Conservation (phyloP, 2,888 invertebrate genomes). For the Lathronympha strigana region DNA sequence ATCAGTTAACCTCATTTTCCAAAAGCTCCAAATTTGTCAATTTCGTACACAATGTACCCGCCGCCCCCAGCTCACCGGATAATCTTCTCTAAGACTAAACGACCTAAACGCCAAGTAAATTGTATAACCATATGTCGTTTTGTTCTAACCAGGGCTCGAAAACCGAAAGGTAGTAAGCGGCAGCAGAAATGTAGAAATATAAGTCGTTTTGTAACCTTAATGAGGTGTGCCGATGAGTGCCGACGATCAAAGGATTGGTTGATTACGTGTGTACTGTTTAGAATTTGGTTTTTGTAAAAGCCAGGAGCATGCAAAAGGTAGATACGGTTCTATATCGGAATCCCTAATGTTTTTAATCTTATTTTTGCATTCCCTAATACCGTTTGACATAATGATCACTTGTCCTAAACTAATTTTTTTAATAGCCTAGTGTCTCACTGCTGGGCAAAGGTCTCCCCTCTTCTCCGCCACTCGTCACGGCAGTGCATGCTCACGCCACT, state of each 20-base stretch:
- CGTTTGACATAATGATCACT: too few relatives aligned
- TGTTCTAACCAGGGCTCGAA: background rate
- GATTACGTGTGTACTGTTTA: background rate
- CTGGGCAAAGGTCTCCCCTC: too few relatives aligned
- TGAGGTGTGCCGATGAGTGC: background rate
- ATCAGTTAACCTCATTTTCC: background rate
- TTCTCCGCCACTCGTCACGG: too few relatives aligned
- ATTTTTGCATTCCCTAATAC: too few relatives aligned
- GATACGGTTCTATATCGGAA: too few relatives aligned
- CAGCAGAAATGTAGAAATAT: background rate
- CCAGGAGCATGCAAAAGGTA: too few relatives aligned
- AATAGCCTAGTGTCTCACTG: too few relatives aligned
- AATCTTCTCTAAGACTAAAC: background rate
- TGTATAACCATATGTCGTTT: background rate
- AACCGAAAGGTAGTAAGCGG: background rate
- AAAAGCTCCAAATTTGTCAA: background rate
- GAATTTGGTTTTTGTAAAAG: background rate
- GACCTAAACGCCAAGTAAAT: background rate
- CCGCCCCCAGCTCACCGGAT: background rate
- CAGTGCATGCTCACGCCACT: too few relatives aligned
- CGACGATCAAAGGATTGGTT: conserved; percentile 7
- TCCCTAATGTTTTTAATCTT: too few relatives aligned
- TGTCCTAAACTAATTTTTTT: too few relatives aligned
- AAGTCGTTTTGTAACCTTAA: background rate
- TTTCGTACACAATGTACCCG: background rate